Evolutionary conservation across 2,113 vertebrate genomes (phyloP).

Genomic region (Piprites chloris): DNA sequence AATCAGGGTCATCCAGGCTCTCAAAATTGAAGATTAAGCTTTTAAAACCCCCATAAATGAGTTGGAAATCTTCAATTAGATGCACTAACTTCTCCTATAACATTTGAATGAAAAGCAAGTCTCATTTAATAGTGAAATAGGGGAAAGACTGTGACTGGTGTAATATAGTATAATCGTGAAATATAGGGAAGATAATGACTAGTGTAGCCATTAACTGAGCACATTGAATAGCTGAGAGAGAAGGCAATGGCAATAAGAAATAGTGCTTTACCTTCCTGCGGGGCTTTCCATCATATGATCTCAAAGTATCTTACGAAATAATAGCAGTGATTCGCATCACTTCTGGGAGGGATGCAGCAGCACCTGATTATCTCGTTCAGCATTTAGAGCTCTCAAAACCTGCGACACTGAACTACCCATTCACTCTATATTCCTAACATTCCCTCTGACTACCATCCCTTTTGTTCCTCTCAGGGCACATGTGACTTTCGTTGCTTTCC

Average conservation of each 20-base stretch:
- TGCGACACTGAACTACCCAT: neutral
- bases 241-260: neutral
- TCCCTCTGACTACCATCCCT: neutral
- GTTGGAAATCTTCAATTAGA: constrained; percentile 44
- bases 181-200: constrained; percentile 48
- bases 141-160: neutral
- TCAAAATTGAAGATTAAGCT: constrained; percentile 47
- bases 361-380: neutral
- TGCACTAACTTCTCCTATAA: constrained; percentile 47
- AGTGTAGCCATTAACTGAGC: constrained; percentile 15
- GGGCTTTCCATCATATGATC: constrained; percentile 2
- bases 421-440: neutral
- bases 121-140: constrained; percentile 48
- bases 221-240: neutral
- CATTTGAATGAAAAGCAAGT: constrained; percentile 43
- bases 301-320: neutral
- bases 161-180: constrained; percentile 28
- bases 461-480: neutral
- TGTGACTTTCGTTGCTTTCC: too few relatives aligned
- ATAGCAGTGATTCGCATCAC: neutral
- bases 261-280: neutral
- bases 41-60: constrained; percentile 44
- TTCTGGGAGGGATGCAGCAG: neutral
- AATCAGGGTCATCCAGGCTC: constrained; percentile 17
- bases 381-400: neutral